phyloP scores from a whole-genome alignment of 2,113 vertebrate genomes.

The Platichthys flesus region DNA sequence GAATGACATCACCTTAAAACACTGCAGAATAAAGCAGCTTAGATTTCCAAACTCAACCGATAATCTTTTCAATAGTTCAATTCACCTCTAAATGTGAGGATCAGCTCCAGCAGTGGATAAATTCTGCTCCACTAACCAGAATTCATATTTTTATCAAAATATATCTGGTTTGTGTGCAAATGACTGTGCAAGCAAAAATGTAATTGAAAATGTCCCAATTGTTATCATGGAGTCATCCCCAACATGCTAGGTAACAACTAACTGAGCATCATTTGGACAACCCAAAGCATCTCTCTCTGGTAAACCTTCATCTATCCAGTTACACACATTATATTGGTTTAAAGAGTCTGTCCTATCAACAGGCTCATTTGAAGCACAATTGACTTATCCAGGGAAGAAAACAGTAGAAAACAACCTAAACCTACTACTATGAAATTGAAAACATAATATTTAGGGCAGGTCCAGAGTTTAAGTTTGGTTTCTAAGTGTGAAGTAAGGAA shows the following conservation, averaged over 20 bases:
- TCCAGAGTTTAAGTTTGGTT: not conserved
- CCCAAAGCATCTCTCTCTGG: not conserved
- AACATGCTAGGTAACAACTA: not conserved
- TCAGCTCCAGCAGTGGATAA: too few species aligned
- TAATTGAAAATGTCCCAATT: not conserved
- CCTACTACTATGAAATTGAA: not conserved
- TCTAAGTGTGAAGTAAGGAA: not conserved
- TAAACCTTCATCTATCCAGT: not conserved
- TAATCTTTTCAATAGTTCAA: not conserved
- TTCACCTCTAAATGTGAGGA: not conserved
- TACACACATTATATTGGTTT: not conserved
- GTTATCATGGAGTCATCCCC: not conserved
- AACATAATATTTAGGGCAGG: not conserved
- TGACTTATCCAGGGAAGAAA: not conserved
- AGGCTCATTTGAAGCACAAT: not conserved
- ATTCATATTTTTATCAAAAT: not conserved
- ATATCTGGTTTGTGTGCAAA: not conserved
- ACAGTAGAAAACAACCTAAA: not conserved
- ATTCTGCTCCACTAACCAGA: not conserved
- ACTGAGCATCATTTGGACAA: not conserved
- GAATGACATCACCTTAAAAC: constrained; percentile 12
- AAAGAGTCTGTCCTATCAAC: not conserved
- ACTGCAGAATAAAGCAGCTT: not conserved
- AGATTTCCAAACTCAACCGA: not conserved
- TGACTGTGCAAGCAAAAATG: not conserved